Base-by-base conservation (phyloP, 2,113 vertebrate species). In the Cinclus cinclus region DNA sequence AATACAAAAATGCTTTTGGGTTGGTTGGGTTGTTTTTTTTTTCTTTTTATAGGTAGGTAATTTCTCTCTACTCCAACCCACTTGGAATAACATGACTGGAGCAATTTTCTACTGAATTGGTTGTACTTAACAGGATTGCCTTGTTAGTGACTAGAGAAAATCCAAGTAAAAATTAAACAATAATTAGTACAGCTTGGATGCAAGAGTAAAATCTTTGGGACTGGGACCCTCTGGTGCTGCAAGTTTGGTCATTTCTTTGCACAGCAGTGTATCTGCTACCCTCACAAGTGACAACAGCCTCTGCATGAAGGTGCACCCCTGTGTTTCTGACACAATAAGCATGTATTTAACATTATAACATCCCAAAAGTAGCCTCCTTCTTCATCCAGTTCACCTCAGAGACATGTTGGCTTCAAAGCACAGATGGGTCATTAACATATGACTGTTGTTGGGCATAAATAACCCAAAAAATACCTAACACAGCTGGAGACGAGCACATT, bases 391-490 rank as follows among this genome's bases (percentile, higher is more conserved):
- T 90, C 94, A 95, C 62, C 92, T 94, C 93, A 49, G 88, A 95
- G 73, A 90, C 73, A 31, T 9, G 23, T 84, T 10, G 2, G 69
- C 83, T 94, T 97, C 92, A 96, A 96, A 94, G 94, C 88, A 89
- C 96, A 97, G 94, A 97, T 93, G 96, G 94, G 92, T 91, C 92
- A 96, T 96, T 96, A 97, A 83, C 96, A 97, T 96, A 96, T 90
- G 93, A 96, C 83, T 94, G 88, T 95, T 91, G 94, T 78, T 94
- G 90, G 92, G 90, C 95, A 96, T 96, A 96, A 96, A 94, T 96
- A 95, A 96, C 88, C 86, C 73, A 67, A 96, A 97, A 97, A 97
- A 96, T 95, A 81, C 92, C 94, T 96, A 95, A 49, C 96, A 92
- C 96, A 97, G 94, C 95, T 97, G 95, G 95, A 94, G 96, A 46